Conservation (phyloP, 2,797 vertebrate genomes). For the Pseudocheirus occidentalis region DNA sequence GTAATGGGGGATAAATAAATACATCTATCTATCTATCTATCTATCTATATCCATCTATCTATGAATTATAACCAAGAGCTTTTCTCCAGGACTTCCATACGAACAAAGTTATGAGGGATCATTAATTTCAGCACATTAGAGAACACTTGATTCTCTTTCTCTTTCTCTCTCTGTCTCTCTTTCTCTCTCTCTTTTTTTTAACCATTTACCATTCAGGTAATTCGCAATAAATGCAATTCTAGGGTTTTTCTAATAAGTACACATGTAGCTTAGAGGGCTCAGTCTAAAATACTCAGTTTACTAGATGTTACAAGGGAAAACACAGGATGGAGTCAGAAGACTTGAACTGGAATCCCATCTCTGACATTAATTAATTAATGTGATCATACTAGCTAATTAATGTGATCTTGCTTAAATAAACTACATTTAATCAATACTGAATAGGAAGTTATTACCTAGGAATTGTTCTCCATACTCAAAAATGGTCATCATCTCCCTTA, state of each 20-base stretch:
- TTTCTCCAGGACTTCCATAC: background rate
- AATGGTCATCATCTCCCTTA: background rate
- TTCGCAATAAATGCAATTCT: background rate
- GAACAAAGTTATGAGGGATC: background rate
- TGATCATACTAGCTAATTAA: background rate
- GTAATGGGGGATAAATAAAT: background rate
- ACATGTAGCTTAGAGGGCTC: background rate
- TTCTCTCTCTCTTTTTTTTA: background rate
- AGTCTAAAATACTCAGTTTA: background rate
- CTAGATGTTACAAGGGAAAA: background rate
- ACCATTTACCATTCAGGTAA: background rate
- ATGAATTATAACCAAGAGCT: background rate
- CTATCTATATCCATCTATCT: background rate
- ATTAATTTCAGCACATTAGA: background rate
- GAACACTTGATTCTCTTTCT: background rate
- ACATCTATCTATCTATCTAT: background rate
- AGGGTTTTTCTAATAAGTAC: background rate
- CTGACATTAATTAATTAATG: background rate
- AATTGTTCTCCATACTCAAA: background rate
- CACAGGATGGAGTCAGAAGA: background rate
- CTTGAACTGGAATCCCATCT: background rate
- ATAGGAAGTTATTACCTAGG: background rate
- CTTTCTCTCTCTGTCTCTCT: too few relatives aligned
- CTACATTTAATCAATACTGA: background rate
- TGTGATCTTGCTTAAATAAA: background rate